Evolutionary conservation across 2,797 vertebrate genomes (phyloP).

Genomic region (Oreochromis mossambicus): DNA sequence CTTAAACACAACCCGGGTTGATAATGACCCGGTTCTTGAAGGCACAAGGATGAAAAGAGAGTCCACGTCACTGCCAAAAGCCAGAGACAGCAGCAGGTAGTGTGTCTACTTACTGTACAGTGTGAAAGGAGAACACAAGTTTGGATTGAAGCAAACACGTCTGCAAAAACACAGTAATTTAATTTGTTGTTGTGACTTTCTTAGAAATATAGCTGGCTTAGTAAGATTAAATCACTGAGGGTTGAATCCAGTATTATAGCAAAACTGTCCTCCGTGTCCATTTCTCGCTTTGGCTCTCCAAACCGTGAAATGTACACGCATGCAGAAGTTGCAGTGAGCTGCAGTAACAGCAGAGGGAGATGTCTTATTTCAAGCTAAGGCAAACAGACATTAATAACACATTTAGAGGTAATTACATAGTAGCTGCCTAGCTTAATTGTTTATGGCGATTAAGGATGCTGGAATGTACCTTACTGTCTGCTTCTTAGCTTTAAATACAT

Average conservation of each 20-base stretch:
- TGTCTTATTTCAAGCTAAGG: not conserved
- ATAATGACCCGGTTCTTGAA: conserved; percentile 56
- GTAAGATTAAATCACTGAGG: not conserved
- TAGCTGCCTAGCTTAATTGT: not conserved
- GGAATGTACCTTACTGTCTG: not conserved
- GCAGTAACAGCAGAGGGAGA: not conserved
- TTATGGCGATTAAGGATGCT: not conserved
- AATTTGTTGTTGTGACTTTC: not conserved
- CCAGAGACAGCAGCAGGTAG: not conserved
- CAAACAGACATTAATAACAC: not conserved
- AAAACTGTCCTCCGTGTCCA: not conserved
- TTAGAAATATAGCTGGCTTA: not conserved
- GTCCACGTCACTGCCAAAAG: not conserved
- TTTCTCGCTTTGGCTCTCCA: not conserved
- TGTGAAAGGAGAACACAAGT: not conserved
- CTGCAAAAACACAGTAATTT: not conserved
- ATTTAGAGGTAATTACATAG: not conserved
- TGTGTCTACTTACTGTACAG: not conserved
- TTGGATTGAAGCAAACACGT: not conserved
- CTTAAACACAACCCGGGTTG: conserved; percentile 55
- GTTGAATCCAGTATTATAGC: not conserved
- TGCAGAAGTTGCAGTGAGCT: not conserved
- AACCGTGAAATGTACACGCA: not conserved
- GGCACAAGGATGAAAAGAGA: conserved; percentile 19
- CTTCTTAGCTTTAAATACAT: not conserved